Conservation (phyloP, 2,113 vertebrate species). For the Talpa occidentalis region DNA sequence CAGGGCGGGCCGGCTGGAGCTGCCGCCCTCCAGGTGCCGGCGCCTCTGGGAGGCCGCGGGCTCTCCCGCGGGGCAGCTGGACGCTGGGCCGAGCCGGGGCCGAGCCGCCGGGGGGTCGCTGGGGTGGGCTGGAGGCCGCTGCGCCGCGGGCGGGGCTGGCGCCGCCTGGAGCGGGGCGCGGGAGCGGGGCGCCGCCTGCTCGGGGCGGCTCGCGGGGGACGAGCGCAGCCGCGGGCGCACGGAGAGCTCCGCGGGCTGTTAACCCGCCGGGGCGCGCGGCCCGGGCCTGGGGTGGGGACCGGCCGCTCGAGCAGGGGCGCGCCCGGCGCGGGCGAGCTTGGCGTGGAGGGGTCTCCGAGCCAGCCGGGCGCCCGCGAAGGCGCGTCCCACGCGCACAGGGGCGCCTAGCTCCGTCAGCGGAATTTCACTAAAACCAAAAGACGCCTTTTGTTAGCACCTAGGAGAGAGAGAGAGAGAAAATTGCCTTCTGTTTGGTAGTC, state of each 20-base stretch:
- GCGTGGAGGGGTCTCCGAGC: too few species aligned
- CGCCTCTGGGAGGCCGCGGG: neutral
- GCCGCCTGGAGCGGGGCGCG: too few species aligned
- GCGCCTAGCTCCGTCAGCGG: neutral
- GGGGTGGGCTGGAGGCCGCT: too few species aligned
- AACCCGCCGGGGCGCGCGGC: neutral
- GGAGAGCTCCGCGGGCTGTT: rapidly evolving
- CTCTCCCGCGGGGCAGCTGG: neutral
- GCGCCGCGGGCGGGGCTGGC: too few species aligned
- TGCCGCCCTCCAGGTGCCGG: neutral
- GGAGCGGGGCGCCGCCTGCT: neutral
- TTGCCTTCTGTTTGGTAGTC: constrained; percentile 5
- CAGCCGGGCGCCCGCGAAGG: rapidly evolving
- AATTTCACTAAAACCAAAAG: neutral
- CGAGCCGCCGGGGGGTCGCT: neutral
- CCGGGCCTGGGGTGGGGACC: neutral
- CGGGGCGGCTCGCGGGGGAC: neutral
- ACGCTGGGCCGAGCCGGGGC: too few species aligned
- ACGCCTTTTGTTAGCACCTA: neutral
- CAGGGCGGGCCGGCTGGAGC: neutral
- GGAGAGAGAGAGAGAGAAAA: neutral
- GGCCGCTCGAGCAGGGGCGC: neutral
- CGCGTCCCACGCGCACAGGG: rapidly evolving
- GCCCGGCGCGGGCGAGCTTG: neutral
- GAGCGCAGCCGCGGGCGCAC: neutral